Percentiles rank a stretch among this genome's conserved stretches.
Conservation (phyloP, 1,140 invertebrate genomes). For the Araneus ventricosus region DNA sequence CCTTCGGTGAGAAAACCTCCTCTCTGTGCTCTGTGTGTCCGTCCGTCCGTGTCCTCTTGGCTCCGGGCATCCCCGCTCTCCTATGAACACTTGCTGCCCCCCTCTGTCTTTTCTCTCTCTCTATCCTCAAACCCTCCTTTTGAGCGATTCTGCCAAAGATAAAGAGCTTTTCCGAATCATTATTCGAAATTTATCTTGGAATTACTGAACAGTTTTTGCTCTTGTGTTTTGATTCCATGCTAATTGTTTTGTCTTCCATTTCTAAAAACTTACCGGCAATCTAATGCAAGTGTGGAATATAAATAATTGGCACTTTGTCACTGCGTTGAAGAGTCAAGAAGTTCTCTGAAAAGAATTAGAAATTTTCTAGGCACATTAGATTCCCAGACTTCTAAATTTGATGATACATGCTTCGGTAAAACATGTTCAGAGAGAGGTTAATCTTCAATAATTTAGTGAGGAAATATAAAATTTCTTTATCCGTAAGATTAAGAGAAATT, state of each 20-base stretch:
- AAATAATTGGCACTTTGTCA: too few species aligned
- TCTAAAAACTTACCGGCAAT: too few species aligned
- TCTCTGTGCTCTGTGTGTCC: slow-evolving; percentile 70
- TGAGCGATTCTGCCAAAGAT: not conserved
- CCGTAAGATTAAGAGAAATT: too few species aligned
- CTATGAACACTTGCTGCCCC: slow-evolving; percentile 28
- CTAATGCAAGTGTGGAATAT: too few species aligned
- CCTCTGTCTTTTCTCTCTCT: slow-evolving; percentile 31
- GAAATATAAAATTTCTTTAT: too few species aligned
- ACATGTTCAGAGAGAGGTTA: too few species aligned
- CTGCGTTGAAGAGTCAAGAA: too few species aligned
- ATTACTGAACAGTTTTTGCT: not conserved
- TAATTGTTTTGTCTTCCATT: not conserved
- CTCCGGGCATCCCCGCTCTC: slow-evolving; percentile 57
- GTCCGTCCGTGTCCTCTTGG: slow-evolving; percentile 73
- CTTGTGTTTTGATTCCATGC: not conserved
- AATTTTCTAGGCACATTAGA: too few species aligned
- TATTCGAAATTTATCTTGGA: not conserved
- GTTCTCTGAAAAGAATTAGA: too few species aligned
- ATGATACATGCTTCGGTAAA: too few species aligned
- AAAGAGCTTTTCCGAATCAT: slow-evolving; percentile 7
- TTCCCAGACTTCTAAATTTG: too few species aligned
- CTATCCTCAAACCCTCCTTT: not conserved
- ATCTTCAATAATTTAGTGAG: too few species aligned
- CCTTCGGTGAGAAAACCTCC: slow-evolving; percentile 68